A percentile compares a stretch with the other conserved stretches of the same genome.
Conservation (phyloP, 1,140 invertebrate genomes). For the Pantala flavescens region DNA sequence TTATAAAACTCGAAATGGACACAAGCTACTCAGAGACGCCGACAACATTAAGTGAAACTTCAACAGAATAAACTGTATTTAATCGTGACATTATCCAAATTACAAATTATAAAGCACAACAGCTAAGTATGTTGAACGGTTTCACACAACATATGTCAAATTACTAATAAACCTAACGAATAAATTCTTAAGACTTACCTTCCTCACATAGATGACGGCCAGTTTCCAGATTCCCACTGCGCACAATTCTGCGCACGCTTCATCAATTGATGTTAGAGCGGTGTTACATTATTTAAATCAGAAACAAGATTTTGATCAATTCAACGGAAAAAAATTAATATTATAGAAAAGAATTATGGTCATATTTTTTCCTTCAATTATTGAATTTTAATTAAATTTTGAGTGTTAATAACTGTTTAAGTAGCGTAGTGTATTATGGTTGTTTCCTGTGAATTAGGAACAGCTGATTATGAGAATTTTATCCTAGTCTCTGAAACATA, state of each 20-base stretch:
- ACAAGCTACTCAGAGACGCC: neutral
- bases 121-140: neutral
- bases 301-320: neutral
- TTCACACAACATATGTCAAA: neutral
- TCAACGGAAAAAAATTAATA: neutral
- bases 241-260: neutral
- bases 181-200: neutral
- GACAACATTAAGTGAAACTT: neutral
- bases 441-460: neutral
- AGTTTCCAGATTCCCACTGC: slow-evolving; percentile 3
- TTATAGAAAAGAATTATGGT: neutral
- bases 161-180: neutral
- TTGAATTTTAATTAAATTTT: neutral
- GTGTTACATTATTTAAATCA: neutral
- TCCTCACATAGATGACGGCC: slow-evolving; percentile 5
- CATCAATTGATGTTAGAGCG: neutral
- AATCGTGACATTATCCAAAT: neutral
- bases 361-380: neutral
- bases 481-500: neutral
- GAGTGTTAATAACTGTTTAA: neutral
- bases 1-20: neutral
- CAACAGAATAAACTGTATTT: neutral
- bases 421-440: slow-evolving; percentile 5
- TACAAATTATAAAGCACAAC: neutral
- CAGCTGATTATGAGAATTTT: neutral